Evolutionary conservation across 2,888 invertebrate species (phyloP).

Genomic region (Ennomos fuscantarius): DNA sequence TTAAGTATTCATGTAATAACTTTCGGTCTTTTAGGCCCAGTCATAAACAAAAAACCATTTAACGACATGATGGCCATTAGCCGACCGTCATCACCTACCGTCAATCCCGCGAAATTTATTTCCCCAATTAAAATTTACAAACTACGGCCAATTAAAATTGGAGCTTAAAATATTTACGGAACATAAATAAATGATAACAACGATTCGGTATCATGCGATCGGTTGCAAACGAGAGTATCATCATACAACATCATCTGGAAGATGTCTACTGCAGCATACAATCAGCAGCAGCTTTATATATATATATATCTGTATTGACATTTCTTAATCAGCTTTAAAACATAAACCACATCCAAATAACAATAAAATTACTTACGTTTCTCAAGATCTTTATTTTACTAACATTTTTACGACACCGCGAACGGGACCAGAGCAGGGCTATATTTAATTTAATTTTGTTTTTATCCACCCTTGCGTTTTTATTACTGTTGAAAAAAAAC

Average conservation of each 20-base stretch:
- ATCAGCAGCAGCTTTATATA: no score
- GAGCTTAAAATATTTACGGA: conserved; percentile 28
- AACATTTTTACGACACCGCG: conserved; percentile 21
- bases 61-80: conserved; percentile 35
- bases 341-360: no score
- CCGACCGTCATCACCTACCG: conserved; percentile 30
- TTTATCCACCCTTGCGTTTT: conserved; percentile 17
- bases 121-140: conserved; percentile 39
- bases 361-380: no score
- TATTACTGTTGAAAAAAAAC: conserved; percentile 11
- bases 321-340: no score
- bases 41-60: conserved; percentile 29
- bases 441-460: conserved; percentile 21
- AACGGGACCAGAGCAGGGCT: conserved; percentile 14
- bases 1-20: conserved; percentile 16
- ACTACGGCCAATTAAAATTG: conserved; percentile 37
- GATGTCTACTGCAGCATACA: no score
- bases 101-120: conserved; percentile 38
- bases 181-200: conserved; percentile 19
- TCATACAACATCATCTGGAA: no score
- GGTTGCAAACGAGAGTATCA: background rate
- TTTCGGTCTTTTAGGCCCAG: conserved; percentile 14
- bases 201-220: conserved; percentile 17
- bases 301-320: no score
- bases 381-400: conserved; percentile 15